Percentiles rank a stretch among this genome's conserved stretches.
These are phyloP conservation scores for Platerodrilus igneus DNA, from an alignment of 2,888 invertebrate genomes.

Conservation along the genomic window DNA sequence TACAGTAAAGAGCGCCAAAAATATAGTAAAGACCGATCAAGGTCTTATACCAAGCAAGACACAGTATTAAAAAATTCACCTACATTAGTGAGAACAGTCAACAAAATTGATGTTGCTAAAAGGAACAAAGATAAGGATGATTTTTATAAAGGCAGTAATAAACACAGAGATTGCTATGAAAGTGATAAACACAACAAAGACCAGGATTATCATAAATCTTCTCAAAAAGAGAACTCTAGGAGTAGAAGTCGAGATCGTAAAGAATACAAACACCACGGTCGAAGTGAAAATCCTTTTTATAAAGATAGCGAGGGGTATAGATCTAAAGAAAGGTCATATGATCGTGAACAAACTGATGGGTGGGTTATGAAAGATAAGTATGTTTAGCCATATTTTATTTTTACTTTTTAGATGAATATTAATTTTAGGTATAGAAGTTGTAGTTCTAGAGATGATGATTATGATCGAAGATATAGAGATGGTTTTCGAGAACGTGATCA, in stretches of 20 bases:
- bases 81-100: slow-evolving; percentile 15
- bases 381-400: slow-evolving; percentile 11
- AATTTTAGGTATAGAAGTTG: slow-evolving; percentile 25
- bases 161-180: no score
- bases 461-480: slow-evolving; percentile 21
- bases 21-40: slow-evolving; percentile 6
- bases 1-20: background rate
- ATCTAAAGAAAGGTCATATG: slow-evolving; percentile 20
- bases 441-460: slow-evolving; percentile 28
- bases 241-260: slow-evolving; percentile 18
- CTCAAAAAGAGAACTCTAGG: slow-evolving; percentile 26
- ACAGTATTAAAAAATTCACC: slow-evolving; percentile 10
- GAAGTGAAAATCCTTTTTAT: slow-evolving; percentile 47
- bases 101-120: slow-evolving; percentile 34
- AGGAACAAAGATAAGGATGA: slow-evolving; percentile 21
- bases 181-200: no score
- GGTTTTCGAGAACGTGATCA: slow-evolving; percentile 22
- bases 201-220: slow-evolving; percentile 20
- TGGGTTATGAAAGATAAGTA: slow-evolving; percentile 38
- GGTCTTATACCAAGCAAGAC: slow-evolving; percentile 16
- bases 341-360: slow-evolving; percentile 45
- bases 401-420: background rate
- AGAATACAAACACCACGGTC: slow-evolving; percentile 38
- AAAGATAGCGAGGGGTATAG: slow-evolving; percentile 34
- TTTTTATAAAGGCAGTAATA: slow-evolving; percentile 12